Conservation (phyloP, 2,888 invertebrate species). For the Latrodectus hesperus region DNA sequence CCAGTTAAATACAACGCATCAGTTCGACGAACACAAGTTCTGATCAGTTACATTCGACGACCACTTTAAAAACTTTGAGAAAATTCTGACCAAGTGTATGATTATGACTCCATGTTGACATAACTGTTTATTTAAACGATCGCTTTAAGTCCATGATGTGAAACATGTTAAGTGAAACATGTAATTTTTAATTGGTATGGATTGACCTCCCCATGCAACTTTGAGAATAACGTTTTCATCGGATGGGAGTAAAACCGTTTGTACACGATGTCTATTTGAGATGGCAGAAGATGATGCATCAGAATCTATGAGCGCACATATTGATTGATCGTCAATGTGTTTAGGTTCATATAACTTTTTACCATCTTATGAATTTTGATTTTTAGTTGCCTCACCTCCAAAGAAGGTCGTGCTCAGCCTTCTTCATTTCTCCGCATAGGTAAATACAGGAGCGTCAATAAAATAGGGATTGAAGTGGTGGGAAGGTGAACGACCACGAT, state of each 20-base stretch:
- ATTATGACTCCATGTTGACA: neutral
- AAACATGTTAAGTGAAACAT: neutral
- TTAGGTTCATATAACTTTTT: neutral
- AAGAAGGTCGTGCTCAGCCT: neutral
- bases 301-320: neutral
- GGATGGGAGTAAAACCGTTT: neutral
- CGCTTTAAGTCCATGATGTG: neutral
- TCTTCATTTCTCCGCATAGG: too few relatives aligned
- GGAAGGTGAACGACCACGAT: too few relatives aligned
- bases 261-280: neutral
- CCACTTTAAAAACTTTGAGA: neutral
- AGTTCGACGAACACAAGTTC: neutral
- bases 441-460: too few relatives aligned
- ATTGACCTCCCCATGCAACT: neutral
- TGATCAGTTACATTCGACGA: neutral
- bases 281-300: neutral
- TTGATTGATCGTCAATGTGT: neutral
- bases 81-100: neutral
- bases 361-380: conserved; percentile 4
- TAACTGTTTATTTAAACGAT: neutral
- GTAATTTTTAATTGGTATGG: neutral
- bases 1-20: too few relatives aligned
- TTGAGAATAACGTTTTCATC: neutral
- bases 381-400: neutral
- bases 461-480: too few relatives aligned